phyloP scores from a whole-genome alignment of 92 coral and sea anemone genomes.

The Virgularia gustaviana region DNA sequence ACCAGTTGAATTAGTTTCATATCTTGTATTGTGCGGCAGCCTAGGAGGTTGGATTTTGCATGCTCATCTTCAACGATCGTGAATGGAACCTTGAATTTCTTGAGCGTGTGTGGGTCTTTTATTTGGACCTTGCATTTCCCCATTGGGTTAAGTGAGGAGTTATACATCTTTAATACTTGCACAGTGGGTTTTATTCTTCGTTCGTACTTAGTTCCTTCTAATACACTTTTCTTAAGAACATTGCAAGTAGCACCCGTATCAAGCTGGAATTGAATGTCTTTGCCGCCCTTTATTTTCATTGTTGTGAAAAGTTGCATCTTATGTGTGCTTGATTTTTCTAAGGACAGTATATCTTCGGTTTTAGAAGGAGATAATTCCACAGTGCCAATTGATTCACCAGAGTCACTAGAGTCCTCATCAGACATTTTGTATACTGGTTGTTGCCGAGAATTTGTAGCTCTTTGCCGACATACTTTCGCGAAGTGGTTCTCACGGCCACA shows the following conservation, averaged over 20 bases:
- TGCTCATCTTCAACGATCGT: constrained; percentile 7
- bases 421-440: background rate
- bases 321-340: too few species aligned
- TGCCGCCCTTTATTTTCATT: background rate
- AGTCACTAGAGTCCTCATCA: constrained; percentile 22
- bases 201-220: constrained; percentile 9
- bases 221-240: constrained; percentile 14
- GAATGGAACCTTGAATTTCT: constrained; percentile 25
- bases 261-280: constrained; percentile 1
- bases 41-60: constrained; percentile 9
- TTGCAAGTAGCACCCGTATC: constrained; percentile 30
- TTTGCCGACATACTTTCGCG: constrained; percentile 16
- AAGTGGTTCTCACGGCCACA: constrained; percentile 27
- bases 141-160: constrained; percentile 18
- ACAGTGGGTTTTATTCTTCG: constrained; percentile 3
- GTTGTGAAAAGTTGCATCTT: constrained; percentile 7
- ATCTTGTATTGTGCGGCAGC: constrained; percentile 18
- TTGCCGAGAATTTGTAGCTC: background rate
- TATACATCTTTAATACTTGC: constrained; percentile 42
- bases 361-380: constrained; percentile 4
- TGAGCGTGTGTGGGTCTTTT: constrained; percentile 13
- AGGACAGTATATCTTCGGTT: background rate
- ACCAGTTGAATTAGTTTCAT: constrained; percentile 3
- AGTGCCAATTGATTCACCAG: constrained; percentile 20
- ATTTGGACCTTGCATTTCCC: constrained; percentile 4